Percentiles rank a stretch among this genome's conserved stretches.
Conservation (phyloP, 1,140 invertebrate genomes). For the Drosophila parabipectinata region DNA sequence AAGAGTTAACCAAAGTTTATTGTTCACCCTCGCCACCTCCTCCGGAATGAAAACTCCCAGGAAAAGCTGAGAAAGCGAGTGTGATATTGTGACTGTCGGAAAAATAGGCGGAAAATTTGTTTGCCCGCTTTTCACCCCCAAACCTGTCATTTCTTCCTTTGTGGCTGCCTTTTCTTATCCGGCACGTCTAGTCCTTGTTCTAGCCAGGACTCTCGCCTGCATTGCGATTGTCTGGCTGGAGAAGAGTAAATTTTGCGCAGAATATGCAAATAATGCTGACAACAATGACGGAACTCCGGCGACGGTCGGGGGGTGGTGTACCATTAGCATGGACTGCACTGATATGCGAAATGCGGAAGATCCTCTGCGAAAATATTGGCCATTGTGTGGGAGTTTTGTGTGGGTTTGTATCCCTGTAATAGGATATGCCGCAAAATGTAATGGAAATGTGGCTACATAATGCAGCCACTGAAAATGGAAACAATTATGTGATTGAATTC, state of each 20-base stretch:
- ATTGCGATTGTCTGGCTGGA: conserved; percentile 50
- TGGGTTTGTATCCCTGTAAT: conserved; percentile 38
- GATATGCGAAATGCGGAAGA: conserved; percentile 51
- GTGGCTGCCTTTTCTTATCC: conserved; percentile 14
- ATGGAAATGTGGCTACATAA: conserved; percentile 53
- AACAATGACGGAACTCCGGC: conserved; percentile 60
- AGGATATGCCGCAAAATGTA: conserved; percentile 59
- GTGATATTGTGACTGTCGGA: conserved; percentile 26
- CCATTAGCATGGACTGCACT: conserved; percentile 71
- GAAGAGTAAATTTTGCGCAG: conserved; percentile 72
- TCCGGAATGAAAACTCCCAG: conserved; percentile 21
- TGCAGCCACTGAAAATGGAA: conserved; percentile 56
- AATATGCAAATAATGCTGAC: conserved; percentile 81
- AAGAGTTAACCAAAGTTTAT: conserved; percentile 61
- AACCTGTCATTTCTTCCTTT: conserved; percentile 2
- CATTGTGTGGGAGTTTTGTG: conserved; percentile 48
- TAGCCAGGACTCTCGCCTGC: conserved; percentile 52
- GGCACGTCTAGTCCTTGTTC: conserved; percentile 17
- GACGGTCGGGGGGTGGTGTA: conserved; percentile 10
- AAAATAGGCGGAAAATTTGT: conserved; percentile 63
- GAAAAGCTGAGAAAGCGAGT: conserved; percentile 24
- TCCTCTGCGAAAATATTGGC: conserved; percentile 50
- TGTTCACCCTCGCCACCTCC: conserved; percentile 20
- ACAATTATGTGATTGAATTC: conserved; percentile 74
- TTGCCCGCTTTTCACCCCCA: conserved; percentile 28